A percentile compares a stretch with the other conserved stretches of the same genome.
These are phyloP conservation scores for Diarsia rubi DNA, from an alignment of 2,888 invertebrate species.

Conservation along the genomic window DNA sequence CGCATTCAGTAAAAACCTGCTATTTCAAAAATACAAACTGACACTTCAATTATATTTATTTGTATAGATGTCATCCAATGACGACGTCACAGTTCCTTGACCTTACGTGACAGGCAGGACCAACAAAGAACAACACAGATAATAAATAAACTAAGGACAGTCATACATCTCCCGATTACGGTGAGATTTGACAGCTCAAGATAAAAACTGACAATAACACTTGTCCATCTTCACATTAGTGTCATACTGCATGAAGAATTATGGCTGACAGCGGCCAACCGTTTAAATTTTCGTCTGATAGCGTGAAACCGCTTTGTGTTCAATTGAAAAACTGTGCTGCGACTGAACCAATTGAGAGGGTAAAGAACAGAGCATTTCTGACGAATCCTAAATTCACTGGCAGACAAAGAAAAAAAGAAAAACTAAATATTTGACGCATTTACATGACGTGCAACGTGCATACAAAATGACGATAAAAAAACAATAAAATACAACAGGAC, in stretches of 20 bases:
- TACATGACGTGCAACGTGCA: too few species aligned
- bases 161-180: conserved; percentile 38
- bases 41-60: too few species aligned
- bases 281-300: conserved; percentile 7
- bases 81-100: neutral
- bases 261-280: conserved; percentile 4
- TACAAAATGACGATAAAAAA: too few species aligned
- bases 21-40: too few species aligned
- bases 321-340: neutral
- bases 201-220: conserved; percentile 30
- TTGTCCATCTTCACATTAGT: conserved; percentile 24
- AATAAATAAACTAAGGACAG: conserved; percentile 14
- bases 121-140: neutral
- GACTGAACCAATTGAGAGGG: neutral
- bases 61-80: neutral
- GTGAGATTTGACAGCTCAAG: conserved; percentile 13
- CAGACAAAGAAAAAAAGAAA: neutral
- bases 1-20: too few species aligned
- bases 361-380: neutral
- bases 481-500: too few species aligned
- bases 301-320: neutral
- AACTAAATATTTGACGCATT: too few species aligned
- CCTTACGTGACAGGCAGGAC: conserved; percentile 4
- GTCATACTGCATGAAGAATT: conserved; percentile 35
- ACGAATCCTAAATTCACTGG: neutral